Base-by-base conservation (phyloP, 1,140 invertebrate species). In the Hycleus phaleratus region DNA sequence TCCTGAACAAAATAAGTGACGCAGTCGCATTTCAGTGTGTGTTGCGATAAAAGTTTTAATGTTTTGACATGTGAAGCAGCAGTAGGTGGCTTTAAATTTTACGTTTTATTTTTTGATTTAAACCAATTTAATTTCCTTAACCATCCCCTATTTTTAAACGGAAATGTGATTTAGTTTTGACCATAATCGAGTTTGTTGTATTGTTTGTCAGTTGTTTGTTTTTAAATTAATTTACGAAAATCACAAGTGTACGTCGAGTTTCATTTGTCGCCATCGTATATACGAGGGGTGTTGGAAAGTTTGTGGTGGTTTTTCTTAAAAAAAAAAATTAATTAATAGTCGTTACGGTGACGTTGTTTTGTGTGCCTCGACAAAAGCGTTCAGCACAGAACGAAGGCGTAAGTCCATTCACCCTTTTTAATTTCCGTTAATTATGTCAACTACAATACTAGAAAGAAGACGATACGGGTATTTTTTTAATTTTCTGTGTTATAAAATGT, bases 371-470 rank as follows among this genome's bases (percentile, higher is more conserved):
- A 62, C 71, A 73, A 66, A 69, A 69, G 67, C 68, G 69, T 68
- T 74, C 73, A 68, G 72, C 71, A 71, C 71, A 72, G 66, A 71
- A 63, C 69, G 73, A 74, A 67, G 63, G 70, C 61, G 71, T 74
- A 67, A 73, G 73, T 74, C 8, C 10, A 39, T 9, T 10, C 40
- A 42, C 9, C 5, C 5, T 42, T 11, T n/a, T 8, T 11, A 11
- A 42, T 18, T 18, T 18, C 18, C 18, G 18, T 18, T 18, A 18
- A 18, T 18, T 18, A 18, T 18, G 18, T 18, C 18, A 18, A 18
- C 18, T 18, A 18, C 18, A 18, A 18, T 18, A 18, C 18, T 12
- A 18, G 18, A 18, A 18, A 18, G 18, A 18, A 18, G 18, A 18
- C 1, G 18, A 18, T 18, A 18, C 18, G 18, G 18, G 18, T 18